Evolutionary conservation across 2,888 invertebrate species (phyloP), one percentile per base, ranked within the genome.

Genomic region (Entomobrya proxima): DNA sequence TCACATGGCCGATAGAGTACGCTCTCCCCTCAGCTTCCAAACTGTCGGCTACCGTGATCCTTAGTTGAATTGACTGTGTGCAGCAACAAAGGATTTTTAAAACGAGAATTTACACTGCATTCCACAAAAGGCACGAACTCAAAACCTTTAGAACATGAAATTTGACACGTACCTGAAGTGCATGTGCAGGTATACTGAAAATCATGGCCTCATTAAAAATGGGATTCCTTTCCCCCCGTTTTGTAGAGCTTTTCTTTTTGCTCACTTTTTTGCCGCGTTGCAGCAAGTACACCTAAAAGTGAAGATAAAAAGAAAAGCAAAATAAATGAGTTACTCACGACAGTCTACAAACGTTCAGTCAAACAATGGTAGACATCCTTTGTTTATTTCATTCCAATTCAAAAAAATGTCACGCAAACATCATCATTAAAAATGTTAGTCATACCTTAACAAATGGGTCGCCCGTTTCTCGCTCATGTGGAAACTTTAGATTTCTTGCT

Each of bases 131-230:
- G 27, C 11, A 11, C 27, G 24, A 44, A 5, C 9, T 69, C 40
- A 35, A 35, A n/a, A 18, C 37, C 37, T 18, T 35, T 69, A 21
- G 13, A 2, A 11, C 37, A n/a, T n/a, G n/a, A n/a, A n/a, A n/a
- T n/a, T n/a, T n/a, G n/a, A 21, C 32, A 27, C 24, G 91, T 91
- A 95, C 95, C 93, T 94, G 94, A 90, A 95, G 92, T 79, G 94
- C 93, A 90, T 95, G 94, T 21, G 95, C 94, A 88, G 96, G 95
- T 82, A 96, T 95, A 90, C 94, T 95, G 92, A 96, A 96, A 90
- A 96, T 96, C 94, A 96, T 96, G 21, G 96, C 95, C 92, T 96
- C 96, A 91, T 96, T 96, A 92, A 95, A 96, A 88, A 95, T 95
- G 0, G 96, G 96, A 91, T 95, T 94, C 78, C 94, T 93, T 91